These are phyloP conservation scores for Indri indri DNA, from an alignment of 2,113 vertebrate species.

Conservation along the genomic window DNA sequence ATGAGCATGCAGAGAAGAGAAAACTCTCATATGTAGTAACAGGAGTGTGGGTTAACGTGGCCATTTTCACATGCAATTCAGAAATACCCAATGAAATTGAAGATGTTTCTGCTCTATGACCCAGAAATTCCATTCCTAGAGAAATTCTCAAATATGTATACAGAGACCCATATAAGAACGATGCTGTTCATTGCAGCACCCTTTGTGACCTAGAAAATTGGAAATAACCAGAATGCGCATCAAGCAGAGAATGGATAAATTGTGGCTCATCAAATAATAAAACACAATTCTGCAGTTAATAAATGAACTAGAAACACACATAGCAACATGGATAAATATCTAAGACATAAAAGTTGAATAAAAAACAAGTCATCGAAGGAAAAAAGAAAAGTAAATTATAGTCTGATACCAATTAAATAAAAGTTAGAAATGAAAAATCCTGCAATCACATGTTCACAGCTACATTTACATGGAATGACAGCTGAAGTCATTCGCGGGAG, in stretches of 20 bases:
- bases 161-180: not conserved
- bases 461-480: not conserved
- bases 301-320: not conserved
- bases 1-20: not conserved
- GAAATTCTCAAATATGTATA: not conserved
- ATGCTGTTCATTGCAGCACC: not conserved
- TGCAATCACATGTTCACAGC: not conserved
- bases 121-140: not conserved
- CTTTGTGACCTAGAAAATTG: not conserved
- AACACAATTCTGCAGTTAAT: not conserved
- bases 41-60: not conserved
- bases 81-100: slow-evolving; percentile 33
- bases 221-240: slow-evolving; percentile 1
- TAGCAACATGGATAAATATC: not conserved
- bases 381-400: not conserved
- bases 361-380: slow-evolving; percentile 28
- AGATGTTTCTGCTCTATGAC: not conserved
- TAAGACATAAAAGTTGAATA: not conserved
- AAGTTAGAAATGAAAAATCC: not conserved
- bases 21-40: not conserved
- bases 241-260: not conserved
- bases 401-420: not conserved
- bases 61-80: not conserved
- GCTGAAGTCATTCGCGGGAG: not conserved
- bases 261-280: not conserved